Evolutionary conservation across 2,113 vertebrate species (phyloP).

Genomic region (Campylomormyrus tamandua): DNA sequence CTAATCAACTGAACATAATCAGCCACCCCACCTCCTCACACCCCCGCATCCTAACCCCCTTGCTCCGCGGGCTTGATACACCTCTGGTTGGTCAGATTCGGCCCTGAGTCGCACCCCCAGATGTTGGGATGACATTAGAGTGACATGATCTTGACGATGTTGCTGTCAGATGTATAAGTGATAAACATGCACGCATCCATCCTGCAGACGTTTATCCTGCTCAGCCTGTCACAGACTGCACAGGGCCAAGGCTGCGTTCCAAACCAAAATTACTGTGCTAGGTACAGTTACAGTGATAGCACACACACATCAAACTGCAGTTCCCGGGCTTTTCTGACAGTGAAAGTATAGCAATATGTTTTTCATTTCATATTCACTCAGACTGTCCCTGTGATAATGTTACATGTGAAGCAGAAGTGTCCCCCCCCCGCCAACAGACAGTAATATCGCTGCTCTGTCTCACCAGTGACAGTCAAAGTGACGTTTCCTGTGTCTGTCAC

Average conservation of each 20-base stretch:
- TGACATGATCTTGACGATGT: not conserved
- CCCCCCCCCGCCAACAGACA: not conserved
- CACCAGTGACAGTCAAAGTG: not conserved
- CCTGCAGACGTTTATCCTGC: not conserved
- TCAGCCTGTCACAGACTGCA: not conserved
- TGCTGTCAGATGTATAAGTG: not conserved
- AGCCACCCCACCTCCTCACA: not conserved
- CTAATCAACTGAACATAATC: constrained; percentile 66
- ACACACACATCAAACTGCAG: not conserved
- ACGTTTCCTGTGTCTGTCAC: not conserved
- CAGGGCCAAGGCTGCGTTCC: not conserved
- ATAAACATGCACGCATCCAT: not conserved
- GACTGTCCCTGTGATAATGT: not conserved
- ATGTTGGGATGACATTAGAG: not conserved
- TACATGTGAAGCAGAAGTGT: not conserved
- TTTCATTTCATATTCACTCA: not conserved
- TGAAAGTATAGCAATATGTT: not conserved
- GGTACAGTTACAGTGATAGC: not conserved
- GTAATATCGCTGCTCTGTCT: not conserved
- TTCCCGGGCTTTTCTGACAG: not conserved
- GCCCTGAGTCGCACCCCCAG: not conserved
- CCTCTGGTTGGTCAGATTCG: not conserved
- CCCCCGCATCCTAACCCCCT: not conserved
- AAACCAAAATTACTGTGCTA: not conserved
- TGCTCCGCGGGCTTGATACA: not conserved